phyloP scores from a whole-genome alignment of 1,140 invertebrate genomes.

The Pemphigus obesinymphae region DNA sequence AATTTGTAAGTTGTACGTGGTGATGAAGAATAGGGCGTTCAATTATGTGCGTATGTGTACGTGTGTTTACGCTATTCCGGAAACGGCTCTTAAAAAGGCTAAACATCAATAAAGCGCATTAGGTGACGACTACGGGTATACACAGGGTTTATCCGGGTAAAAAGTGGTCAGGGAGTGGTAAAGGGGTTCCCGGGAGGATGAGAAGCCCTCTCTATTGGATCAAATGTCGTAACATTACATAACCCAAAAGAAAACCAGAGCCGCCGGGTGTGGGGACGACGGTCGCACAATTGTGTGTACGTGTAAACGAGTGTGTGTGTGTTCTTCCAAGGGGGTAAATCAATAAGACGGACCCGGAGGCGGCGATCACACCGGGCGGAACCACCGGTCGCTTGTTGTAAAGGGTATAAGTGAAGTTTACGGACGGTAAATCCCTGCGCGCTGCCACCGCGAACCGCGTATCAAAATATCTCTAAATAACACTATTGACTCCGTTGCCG shows the following conservation, averaged over 20 bases:
- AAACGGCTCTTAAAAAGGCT: slow-evolving; percentile 32
- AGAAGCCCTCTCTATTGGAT: slow-evolving; percentile 38
- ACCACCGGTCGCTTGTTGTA: background rate
- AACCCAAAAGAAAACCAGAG: slow-evolving; percentile 38
- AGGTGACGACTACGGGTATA: slow-evolving; percentile 14
- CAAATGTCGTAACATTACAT: slow-evolving; percentile 41
- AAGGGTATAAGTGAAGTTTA: slow-evolving; percentile 25
- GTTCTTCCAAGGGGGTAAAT: slow-evolving; percentile 40
- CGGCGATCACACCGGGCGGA: slow-evolving; percentile 35
- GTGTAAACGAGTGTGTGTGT: background rate
- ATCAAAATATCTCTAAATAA: background rate
- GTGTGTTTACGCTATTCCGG: background rate
- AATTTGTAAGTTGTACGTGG: background rate
- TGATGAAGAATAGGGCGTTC: background rate
- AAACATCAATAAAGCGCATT: slow-evolving; percentile 42
- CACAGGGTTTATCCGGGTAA: slow-evolving; percentile 36
- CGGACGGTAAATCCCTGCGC: slow-evolving; percentile 16
- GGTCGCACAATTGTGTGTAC: slow-evolving; percentile 2
- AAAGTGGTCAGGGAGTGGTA: slow-evolving; percentile 31
- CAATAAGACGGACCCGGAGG: slow-evolving; percentile 40
- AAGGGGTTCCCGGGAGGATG: slow-evolving; percentile 27
- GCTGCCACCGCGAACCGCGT: background rate
- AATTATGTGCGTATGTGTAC: background rate
- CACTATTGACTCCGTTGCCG: background rate
- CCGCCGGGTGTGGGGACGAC: background rate